Percentiles rank a stretch among this genome's conserved stretches.
These are phyloP conservation scores for Pogonus chalceus DNA, from an alignment of 1,140 invertebrate genomes.

Conservation along the genomic window DNA sequence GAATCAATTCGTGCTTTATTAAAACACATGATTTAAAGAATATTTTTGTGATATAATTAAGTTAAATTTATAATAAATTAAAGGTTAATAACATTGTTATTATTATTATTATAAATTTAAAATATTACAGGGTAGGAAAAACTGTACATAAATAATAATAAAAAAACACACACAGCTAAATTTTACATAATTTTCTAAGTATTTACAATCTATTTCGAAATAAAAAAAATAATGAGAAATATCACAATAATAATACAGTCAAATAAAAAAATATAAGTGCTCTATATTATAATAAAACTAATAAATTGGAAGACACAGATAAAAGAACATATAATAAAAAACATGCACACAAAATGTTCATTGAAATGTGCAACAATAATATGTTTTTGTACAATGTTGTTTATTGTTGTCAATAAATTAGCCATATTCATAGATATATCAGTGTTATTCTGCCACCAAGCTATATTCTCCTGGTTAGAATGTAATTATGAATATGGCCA, in stretches of 20 bases:
- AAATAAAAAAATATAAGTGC: not conserved
- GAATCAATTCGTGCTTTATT: too few species aligned
- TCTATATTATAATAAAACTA: not conserved
- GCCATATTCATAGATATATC: conserved; percentile 28
- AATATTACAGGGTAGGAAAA: too few species aligned
- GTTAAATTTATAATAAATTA: too few species aligned
- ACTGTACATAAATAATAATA: too few species aligned
- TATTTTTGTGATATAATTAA: too few species aligned
- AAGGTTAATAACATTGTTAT: too few species aligned
- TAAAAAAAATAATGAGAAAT: not conserved
- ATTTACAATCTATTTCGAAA: not conserved
- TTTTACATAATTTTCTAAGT: conserved; percentile 1
- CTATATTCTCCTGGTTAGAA: conserved; percentile 7
- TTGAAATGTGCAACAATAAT: not conserved
- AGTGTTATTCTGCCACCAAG: conserved; percentile 17
- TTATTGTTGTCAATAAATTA: conserved; percentile 16
- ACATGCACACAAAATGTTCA: not conserved
- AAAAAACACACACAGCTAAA: not conserved
- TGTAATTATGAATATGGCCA: conserved; percentile 25
- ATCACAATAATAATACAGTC: not conserved
- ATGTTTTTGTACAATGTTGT: not conserved
- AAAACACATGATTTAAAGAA: too few species aligned
- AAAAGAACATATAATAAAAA: not conserved
- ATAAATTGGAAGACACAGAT: not conserved
- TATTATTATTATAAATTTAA: too few species aligned